Evolutionary conservation across 2,797 vertebrate genomes (phyloP), one percentile per base, ranked within the genome.

Genomic region (Onychomys torridus): DNA sequence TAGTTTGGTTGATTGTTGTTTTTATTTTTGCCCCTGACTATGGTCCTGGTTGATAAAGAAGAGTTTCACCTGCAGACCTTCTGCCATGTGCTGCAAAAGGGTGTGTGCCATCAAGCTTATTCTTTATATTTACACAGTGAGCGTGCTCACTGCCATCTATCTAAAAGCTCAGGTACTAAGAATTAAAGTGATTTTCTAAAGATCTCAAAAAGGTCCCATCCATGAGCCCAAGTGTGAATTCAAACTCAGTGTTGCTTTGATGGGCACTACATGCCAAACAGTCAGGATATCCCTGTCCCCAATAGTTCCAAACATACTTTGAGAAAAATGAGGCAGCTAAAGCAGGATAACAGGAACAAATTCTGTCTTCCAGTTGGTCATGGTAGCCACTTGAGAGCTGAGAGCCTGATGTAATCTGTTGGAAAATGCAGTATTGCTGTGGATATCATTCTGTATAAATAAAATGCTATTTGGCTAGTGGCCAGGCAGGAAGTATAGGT

Each of bases 361-460:
- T 55, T 91, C 75, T 73, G 37, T 13, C 59, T 65, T 87, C 57
- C 49, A 90, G 13, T 16, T 16, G 10, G 37, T 77, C 2, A 61
- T 37, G 29, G 73, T 57, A 94, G 76, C 43, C 40, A 78, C n/a
- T 57, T n/a, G 16, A 88, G 77, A 94, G 77, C 13, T 63, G 29
- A 92, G 37, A 90, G 25, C 29, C 34, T 79, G 17, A n/a, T 57
- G 57, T 57, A 19, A 17, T 46, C n/a, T 85, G 93, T 94, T 61
- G 14, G 16, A 0, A 25, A 91, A 89, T 29, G 14, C 67, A 75
- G n/a, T n/a, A n/a, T n/a, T n/a, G n/a, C n/a, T n/a, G n/a, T n/a
- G n/a, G n/a, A n/a, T n/a, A n/a, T n/a, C n/a, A n/a, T n/a, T n/a
- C n/a, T n/a, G n/a, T n/a, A n/a, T n/a, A n/a, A n/a, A n/a, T n/a